phyloP scores from a whole-genome alignment of 2,113 vertebrate species.

The Neolamprologus kungweensis region DNA sequence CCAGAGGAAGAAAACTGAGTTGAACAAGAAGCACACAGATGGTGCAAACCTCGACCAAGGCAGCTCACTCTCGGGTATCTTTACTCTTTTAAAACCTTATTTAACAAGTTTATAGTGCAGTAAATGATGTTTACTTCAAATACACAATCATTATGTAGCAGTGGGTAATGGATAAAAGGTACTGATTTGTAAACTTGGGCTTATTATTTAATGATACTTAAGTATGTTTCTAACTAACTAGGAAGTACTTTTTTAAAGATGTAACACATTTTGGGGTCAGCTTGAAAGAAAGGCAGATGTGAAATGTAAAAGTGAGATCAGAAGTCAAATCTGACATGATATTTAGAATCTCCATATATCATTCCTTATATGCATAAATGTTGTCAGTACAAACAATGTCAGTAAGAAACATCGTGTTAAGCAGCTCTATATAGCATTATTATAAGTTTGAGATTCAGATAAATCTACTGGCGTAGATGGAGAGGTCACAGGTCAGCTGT shows the following conservation, averaged over 20 bases:
- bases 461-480: background rate
- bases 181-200: background rate
- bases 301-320: background rate
- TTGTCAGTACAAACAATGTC: background rate
- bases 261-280: background rate
- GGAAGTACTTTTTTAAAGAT: rapidly evolving
- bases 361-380: background rate
- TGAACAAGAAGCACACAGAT: background rate
- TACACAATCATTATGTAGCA: background rate
- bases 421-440: background rate
- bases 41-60: background rate
- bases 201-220: background rate
- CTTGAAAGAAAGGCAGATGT: background rate
- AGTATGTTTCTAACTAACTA: rapidly evolving
- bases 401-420: background rate
- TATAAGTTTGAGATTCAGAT: background rate
- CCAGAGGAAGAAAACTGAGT: background rate
- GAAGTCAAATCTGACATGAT: background rate
- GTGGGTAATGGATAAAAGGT: background rate
- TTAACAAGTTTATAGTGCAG: background rate
- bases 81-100: background rate
- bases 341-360: background rate
- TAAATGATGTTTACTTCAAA: background rate
- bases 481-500: background rate
- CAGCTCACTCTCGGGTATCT: background rate